These are phyloP conservation scores for Cyprinodon diabolis DNA, from an alignment of 2,797 vertebrate genomes.

Conservation along the genomic window DNA sequence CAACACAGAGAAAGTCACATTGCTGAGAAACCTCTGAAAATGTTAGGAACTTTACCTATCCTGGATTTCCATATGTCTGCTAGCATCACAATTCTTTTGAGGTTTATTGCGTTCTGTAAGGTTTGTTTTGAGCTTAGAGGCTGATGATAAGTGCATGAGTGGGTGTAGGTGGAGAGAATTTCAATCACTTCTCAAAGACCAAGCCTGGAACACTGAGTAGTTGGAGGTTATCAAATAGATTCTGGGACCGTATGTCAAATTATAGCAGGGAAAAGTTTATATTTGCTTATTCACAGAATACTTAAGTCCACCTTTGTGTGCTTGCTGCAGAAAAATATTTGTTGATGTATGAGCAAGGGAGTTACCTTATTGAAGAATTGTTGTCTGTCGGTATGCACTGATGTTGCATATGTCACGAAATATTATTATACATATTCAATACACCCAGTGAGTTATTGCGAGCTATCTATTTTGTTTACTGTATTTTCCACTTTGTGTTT, in stretches of 20 bases:
- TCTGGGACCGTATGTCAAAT: conserved; percentile 54
- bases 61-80: conserved; percentile 8
- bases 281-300: conserved; percentile 65
- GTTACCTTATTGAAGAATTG: not conserved
- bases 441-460: not conserved
- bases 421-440: conserved; percentile 9
- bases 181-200: conserved; percentile 76
- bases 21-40: conserved; percentile 12
- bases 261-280: conserved; percentile 65
- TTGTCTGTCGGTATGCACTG: not conserved
- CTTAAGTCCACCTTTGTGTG: conserved; percentile 30
- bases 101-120: conserved; percentile 43
- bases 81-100: conserved; percentile 29
- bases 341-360: conserved; percentile 5
- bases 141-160: conserved; percentile 45
- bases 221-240: conserved; percentile 74
- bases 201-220: conserved; percentile 61
- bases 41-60: not conserved
- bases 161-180: conserved; percentile 66
- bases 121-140: conserved; percentile 38
- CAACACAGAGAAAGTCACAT: conserved; percentile 9
- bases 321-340: conserved; percentile 26
- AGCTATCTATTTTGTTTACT: not conserved
- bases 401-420: not conserved
- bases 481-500: not conserved